phyloP scores from a whole-genome alignment of 2,113 vertebrate genomes.

The Uria lomvia region DNA sequence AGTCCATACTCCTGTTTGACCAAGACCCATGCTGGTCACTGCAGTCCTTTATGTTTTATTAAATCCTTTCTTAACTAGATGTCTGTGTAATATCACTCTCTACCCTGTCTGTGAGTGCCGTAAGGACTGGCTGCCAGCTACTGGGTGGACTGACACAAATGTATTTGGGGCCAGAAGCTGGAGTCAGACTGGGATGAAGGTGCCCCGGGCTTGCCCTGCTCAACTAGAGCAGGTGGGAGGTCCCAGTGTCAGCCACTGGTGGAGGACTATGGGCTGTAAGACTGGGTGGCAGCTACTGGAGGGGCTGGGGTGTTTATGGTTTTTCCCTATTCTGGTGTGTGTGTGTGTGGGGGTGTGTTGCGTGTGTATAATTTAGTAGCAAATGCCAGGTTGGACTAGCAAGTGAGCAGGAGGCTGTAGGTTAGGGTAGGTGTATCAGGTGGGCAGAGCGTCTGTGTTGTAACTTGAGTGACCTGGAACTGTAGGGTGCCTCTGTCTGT shows the following conservation, averaged over 20 bases:
- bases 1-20: background rate
- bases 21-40: background rate
- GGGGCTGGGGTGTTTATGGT: rapidly evolving
- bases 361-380: background rate
- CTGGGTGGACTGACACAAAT: rapidly evolving
- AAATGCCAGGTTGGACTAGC: rapidly evolving
- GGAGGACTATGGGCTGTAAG: background rate
- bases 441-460: background rate
- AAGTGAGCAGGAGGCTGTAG: background rate
- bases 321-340: background rate
- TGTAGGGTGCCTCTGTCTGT: background rate
- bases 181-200: background rate
- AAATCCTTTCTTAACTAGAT: background rate
- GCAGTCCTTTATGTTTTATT: background rate
- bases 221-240: background rate
- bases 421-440: background rate
- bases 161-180: background rate
- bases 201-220: background rate
- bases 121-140: background rate
- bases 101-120: background rate
- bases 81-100: background rate
- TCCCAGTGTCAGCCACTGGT: background rate
- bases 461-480: background rate
- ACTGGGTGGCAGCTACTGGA: background rate
- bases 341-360: too few relatives aligned